These are phyloP conservation scores for Papilio aristodemus DNA, from an alignment of 1,140 invertebrate genomes.

Conservation along the genomic window DNA sequence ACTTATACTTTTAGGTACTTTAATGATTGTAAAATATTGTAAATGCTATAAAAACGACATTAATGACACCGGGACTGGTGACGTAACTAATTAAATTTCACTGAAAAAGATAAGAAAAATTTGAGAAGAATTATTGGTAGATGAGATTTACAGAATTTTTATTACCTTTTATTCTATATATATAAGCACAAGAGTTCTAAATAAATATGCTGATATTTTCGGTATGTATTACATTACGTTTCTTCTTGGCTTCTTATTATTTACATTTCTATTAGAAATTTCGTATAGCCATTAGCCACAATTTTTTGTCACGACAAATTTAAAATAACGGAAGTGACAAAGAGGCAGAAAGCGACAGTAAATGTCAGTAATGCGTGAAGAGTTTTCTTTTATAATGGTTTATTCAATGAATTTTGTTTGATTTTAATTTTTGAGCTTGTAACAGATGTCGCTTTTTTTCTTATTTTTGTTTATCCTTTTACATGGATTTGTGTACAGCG, in stretches of 20 bases:
- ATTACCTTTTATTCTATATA: background rate
- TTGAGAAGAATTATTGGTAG: background rate
- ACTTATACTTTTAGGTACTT: background rate
- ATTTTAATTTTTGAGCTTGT: constrained; percentile 23
- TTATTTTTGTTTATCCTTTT: constrained; percentile 46
- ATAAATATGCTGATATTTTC: background rate
- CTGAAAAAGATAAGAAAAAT: background rate
- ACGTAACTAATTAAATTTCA: background rate
- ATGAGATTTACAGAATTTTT: background rate
- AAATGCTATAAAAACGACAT: constrained; percentile 5
- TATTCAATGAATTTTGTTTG: constrained; percentile 13
- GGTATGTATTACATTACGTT: background rate
- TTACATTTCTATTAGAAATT: background rate
- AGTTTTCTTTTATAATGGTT: constrained; percentile 27
- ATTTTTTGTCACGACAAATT: background rate
- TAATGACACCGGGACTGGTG: background rate
- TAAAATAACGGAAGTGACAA: constrained; percentile 2
- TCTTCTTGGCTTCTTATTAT: background rate
- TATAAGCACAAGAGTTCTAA: background rate
- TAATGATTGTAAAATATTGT: constrained; percentile 6
- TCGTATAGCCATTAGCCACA: too few relatives aligned
- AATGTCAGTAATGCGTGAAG: constrained; percentile 11
- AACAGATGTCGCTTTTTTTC: constrained; percentile 51
- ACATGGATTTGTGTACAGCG: constrained; percentile 39
- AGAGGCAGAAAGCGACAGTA: background rate